phyloP scores from a whole-genome alignment of 1,140 invertebrate genomes.

The Hydropsyche tenuis region DNA sequence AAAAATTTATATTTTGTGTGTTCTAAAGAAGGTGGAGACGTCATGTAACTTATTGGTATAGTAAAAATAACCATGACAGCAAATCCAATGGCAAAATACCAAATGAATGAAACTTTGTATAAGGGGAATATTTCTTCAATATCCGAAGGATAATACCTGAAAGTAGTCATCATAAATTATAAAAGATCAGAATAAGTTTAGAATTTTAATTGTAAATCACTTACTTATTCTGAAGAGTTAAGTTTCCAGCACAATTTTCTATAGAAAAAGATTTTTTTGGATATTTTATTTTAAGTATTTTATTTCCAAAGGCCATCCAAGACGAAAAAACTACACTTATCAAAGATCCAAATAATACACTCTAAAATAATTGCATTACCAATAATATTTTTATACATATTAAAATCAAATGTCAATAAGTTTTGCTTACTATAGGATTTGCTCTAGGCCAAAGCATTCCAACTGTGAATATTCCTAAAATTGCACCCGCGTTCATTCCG shows the following conservation, averaged over 20 bases:
- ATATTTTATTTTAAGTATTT: constrained; percentile 57
- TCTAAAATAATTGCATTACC: constrained; percentile 54
- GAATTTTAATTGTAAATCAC: too few species aligned
- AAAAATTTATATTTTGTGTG: constrained; percentile 41
- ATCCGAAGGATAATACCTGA: too few species aligned
- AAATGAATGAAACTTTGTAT: constrained; percentile 44
- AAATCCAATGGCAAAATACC: constrained; percentile 42
- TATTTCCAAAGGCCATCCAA: constrained; percentile 66
- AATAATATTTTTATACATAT: neutral
- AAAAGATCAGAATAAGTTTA: too few species aligned
- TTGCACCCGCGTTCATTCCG: constrained; percentile 69
- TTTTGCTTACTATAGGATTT: constrained; percentile 66
- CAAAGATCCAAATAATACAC: constrained; percentile 63
- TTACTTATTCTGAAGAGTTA: too few species aligned
- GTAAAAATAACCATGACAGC: constrained; percentile 16
- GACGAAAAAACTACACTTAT: constrained; percentile 61
- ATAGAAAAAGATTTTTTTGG: constrained; percentile 53
- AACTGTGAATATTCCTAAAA: constrained; percentile 70
- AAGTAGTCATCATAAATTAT: too few species aligned
- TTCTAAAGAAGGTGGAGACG: constrained; percentile 5
- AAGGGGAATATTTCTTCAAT: constrained; percentile 38
- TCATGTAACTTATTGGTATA: constrained; percentile 44
- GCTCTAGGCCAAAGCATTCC: constrained; percentile 73
- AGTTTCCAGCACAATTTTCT: constrained; percentile 54
- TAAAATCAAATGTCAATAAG: too few species aligned